Conservation (phyloP, 2,888 invertebrate species). For the Drosophila rubida region DNA sequence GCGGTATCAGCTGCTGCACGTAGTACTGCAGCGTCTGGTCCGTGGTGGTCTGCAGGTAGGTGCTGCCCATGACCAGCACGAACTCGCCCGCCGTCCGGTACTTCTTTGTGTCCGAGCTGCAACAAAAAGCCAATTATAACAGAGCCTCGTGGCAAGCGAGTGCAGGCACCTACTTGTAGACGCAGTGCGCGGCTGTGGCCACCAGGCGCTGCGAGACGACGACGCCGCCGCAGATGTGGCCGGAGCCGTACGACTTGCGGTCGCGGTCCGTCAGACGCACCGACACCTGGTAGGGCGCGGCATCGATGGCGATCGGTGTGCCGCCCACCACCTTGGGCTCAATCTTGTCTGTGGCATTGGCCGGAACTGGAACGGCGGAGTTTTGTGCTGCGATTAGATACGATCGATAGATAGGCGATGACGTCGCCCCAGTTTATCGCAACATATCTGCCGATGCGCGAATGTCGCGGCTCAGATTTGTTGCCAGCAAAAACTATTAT, state of each 20-base stretch:
- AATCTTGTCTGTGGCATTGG: conserved; percentile 9
- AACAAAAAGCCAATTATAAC: background rate
- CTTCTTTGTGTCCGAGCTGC: conserved; percentile 9
- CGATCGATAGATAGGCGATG: background rate
- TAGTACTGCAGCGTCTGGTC: conserved; percentile 53
- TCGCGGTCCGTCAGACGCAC: conserved; percentile 63
- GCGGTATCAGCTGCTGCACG: conserved; percentile 60
- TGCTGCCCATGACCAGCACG: conserved; percentile 74
- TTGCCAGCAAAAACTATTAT: too few relatives aligned
- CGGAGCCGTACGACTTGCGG: conserved; percentile 55
- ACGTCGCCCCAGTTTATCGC: too few relatives aligned
- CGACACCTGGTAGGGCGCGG: conserved; percentile 71
- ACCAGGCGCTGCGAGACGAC: conserved; percentile 70
- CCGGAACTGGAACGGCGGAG: conserved; percentile 14
- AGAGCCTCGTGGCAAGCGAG: too few relatives aligned
- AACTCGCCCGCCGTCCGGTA: conserved; percentile 53
- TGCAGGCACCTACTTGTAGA: conserved; percentile 36
- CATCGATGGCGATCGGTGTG: conserved; percentile 26
- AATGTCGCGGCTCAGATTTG: too few relatives aligned
- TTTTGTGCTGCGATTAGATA: conserved; percentile 8
- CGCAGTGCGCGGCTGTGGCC: conserved; percentile 76
- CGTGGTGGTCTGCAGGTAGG: conserved; percentile 28
- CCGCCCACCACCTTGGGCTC: conserved; percentile 79
- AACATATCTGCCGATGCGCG: too few relatives aligned
- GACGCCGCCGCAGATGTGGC: conserved; percentile 79